These are phyloP conservation scores for Pinna nobilis DNA, from an alignment of 1,140 invertebrate species.

Conservation along the genomic window DNA sequence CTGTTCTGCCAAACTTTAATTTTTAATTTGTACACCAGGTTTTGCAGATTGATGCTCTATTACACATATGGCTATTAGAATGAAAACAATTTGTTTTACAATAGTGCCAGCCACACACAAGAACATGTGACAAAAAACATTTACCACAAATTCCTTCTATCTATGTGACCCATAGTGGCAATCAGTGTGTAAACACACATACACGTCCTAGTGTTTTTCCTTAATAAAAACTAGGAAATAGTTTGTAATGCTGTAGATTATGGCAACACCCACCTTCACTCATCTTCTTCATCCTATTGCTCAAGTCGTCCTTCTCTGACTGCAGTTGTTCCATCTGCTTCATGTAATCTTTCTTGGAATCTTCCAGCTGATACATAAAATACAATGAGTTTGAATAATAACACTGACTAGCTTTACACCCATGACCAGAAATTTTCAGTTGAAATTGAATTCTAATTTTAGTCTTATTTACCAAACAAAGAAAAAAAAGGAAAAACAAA, in stretches of 20 bases:
- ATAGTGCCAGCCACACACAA: no score
- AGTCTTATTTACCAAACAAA: no score
- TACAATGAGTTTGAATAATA: background rate
- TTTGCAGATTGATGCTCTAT: no score
- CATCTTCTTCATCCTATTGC: conserved; percentile 71
- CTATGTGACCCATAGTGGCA: no score
- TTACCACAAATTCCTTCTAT: no score
- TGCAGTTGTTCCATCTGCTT: conserved; percentile 80
- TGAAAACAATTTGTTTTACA: no score
- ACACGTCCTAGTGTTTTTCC: background rate
- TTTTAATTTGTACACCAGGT: no score
- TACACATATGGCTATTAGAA: no score
- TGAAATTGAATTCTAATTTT: background rate
- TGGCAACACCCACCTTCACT: conserved; percentile 74
- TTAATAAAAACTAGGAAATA: background rate
- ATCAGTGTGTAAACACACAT: no score
- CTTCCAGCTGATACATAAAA: conserved; percentile 60
- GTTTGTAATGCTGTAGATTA: background rate
- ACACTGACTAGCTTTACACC: background rate
- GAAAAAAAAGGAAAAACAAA: no score
- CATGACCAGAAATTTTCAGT: background rate
- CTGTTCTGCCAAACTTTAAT: no score
- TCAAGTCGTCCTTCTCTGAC: conserved; percentile 83
- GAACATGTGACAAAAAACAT: no score
- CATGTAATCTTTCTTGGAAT: conserved; percentile 81